Percentiles rank a stretch among this genome's conserved stretches.
phyloP scores from a whole-genome alignment of 2,797 vertebrate species.

The Austrolebias charrua region DNA sequence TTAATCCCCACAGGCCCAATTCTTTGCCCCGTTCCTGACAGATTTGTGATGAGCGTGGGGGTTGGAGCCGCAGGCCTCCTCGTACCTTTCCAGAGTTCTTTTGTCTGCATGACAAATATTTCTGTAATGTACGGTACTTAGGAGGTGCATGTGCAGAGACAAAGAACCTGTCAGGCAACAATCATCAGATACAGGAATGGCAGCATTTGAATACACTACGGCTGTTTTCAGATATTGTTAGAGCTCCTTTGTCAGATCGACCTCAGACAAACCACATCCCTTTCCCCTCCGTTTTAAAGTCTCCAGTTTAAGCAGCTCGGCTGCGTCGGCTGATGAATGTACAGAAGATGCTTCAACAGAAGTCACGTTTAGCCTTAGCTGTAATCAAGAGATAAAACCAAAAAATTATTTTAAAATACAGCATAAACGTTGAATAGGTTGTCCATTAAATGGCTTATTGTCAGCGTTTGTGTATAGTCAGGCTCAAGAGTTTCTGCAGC shows the following conservation, averaged over 20 bases:
- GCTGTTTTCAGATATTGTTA: conserved; percentile 33
- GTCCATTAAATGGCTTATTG: too few species aligned
- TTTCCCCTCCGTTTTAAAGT: conserved; percentile 29
- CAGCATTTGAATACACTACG: conserved; percentile 19
- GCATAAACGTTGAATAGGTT: too few species aligned
- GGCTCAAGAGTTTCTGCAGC: too few species aligned
- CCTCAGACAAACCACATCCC: conserved; percentile 68
- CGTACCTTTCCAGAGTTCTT: conserved; percentile 22
- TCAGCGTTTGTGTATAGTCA: too few species aligned
- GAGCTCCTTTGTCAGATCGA: conserved; percentile 31
- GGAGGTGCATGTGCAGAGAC: conserved; percentile 10
- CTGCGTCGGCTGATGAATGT: conserved; percentile 8
- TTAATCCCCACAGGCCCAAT: conserved; percentile 35
- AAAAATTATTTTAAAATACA: too few species aligned
- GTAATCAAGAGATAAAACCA: too few species aligned
- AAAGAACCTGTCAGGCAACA: conserved; percentile 62
- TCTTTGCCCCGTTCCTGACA: conserved; percentile 47
- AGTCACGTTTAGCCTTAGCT: too few species aligned
- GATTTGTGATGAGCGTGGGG: conserved; percentile 40
- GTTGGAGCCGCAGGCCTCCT: conserved; percentile 37
- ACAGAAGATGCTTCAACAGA: neutral
- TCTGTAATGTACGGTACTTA: conserved; percentile 20
- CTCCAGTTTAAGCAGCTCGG: conserved; percentile 19
- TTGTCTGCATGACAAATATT: conserved; percentile 62
- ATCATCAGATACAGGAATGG: conserved; percentile 36